Evolutionary conservation across 2,797 vertebrate genomes (phyloP), one percentile per base, ranked within the genome.

Genomic region (Acanthiza pusilla): DNA sequence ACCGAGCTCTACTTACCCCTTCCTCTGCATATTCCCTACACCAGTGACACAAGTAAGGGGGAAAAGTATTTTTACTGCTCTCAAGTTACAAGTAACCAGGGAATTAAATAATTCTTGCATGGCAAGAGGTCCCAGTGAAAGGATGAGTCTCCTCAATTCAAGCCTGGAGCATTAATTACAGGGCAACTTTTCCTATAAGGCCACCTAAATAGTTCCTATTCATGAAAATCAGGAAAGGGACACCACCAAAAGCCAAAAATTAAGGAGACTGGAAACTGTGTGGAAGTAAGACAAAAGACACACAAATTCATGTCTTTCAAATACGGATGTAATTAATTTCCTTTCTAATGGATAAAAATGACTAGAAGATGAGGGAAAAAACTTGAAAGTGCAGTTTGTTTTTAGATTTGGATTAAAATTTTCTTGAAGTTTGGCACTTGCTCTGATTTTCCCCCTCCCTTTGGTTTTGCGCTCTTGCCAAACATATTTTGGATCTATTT

Each of bases 401-500:
- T 95, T 94, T 90, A 94, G 91, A 87, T 96, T 95, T 89, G 79
- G 77, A 91, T 83, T 90, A 80, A 94, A 92, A 92, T 95, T 95
- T 95, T 91, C 90, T 95, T 84, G 70, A 96, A 70, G 74, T 96
- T 97, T 98, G 97, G 97, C 97, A 97, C 67, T 96, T 94, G 92
- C 94, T 92, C 40, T 88, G 95, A 97, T 96, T 93, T 88, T 72
- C 20, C 83, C 79, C 74, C 92, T 80, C 94, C 94, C 96, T 96
- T 94, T 84, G 87, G 95, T 97, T 98, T 97, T 93, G 90, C 96
- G 96, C 75, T 90, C 85, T 95, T 97, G 97, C 97, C 96, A 98
- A 96, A 97, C 93, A 97, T 96, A 96, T 95, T 97, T 96, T 91
- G 93, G 93, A 96, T 96, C 95, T 96, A 77, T 91, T 98, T 98